Conservation (phyloP, 2,888 invertebrate genomes). For the Ctena decussata region DNA sequence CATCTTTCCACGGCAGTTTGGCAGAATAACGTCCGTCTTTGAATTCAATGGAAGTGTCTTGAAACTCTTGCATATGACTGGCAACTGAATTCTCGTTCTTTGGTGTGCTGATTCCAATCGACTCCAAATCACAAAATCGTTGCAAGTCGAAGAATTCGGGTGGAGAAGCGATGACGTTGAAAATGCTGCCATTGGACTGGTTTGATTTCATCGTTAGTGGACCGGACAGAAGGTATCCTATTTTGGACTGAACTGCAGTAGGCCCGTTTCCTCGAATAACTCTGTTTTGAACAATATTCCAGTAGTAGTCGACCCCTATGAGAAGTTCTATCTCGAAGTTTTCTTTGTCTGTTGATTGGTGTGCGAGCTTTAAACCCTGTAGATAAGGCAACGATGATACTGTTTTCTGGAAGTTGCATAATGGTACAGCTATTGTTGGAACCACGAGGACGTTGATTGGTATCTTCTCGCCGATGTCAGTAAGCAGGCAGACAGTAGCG, state of each 20-base stretch:
- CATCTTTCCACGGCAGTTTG: constrained; percentile 38
- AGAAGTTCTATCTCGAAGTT: constrained; percentile 12
- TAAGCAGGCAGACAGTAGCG: constrained; percentile 19
- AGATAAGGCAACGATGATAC: constrained; percentile 3
- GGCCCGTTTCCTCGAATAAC: constrained; percentile 49
- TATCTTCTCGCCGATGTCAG: constrained; percentile 30
- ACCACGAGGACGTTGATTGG: constrained; percentile 51
- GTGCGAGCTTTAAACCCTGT: constrained; percentile 39
- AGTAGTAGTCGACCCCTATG: constrained; percentile 43
- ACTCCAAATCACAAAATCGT: constrained; percentile 49
- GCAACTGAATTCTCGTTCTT: neutral
- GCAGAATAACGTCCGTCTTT: constrained; percentile 19
- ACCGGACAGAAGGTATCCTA: constrained; percentile 1
- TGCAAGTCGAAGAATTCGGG: neutral
- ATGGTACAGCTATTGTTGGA: constrained; percentile 49
- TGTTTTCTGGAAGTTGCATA: neutral
- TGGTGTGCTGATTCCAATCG: constrained; percentile 21
- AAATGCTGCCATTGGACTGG: too few species aligned
- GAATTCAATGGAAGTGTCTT: constrained; percentile 16
- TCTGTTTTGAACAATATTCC: constrained; percentile 45
- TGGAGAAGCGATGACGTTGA: too few species aligned
- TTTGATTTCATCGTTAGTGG: too few species aligned
- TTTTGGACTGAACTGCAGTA: constrained; percentile 44
- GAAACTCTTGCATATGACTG: neutral
- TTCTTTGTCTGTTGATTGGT: constrained; percentile 23